Evolutionary conservation across 35 echinoderm and acorn worm genomes (phyloP), one percentile per base, ranked within the genome.

Genomic region (Antedon bifida): DNA sequence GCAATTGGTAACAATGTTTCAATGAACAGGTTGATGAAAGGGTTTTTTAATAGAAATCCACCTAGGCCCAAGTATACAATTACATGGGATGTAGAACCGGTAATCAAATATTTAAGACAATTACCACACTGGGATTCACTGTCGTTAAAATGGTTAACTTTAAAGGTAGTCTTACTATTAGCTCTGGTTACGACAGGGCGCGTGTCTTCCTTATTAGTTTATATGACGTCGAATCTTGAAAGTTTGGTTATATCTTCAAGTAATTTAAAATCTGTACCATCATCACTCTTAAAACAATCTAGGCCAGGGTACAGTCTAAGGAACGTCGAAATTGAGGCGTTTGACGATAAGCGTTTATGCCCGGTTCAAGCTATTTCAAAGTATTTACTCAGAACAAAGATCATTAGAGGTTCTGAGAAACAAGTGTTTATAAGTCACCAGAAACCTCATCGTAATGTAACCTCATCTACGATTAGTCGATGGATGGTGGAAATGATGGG

Each of bases 21-120:
- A n/a, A n/a, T n/a, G n/a, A n/a, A n/a, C 56, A 79, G 45, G 17
- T 73, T 87, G n/a, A 81, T 81, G 77, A 80, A 35, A 74, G 85
- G 85, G n/a, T 55, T 81, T 31, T 87, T 81, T 74, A 80, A 81
- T 29, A 30, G 39, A 55, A 80, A 36, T 32, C 78, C 85, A 12
- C 85, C 38, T 0, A 19, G 16, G 16, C 77, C 85, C 30, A 30
- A 39, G 30, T 80, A 86, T 44, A 19, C 39, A 29, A 29, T 34
- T 4, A 80, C 45, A 35, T 87, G 85, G 85, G 79, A 81, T 30
- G 85, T 87, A 4, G 77, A 32, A 73, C 30, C 78, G 16, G 32
- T 87, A 29, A 32, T 86, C 4, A 34, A 19, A 30, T 87, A 34
- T 81, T 32, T 81, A 4, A 73, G 79, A 17, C 34, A 77, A 17